Base-by-base conservation (phyloP, 2,113 vertebrate species). In the Leucoraja erinaceus region DNA sequence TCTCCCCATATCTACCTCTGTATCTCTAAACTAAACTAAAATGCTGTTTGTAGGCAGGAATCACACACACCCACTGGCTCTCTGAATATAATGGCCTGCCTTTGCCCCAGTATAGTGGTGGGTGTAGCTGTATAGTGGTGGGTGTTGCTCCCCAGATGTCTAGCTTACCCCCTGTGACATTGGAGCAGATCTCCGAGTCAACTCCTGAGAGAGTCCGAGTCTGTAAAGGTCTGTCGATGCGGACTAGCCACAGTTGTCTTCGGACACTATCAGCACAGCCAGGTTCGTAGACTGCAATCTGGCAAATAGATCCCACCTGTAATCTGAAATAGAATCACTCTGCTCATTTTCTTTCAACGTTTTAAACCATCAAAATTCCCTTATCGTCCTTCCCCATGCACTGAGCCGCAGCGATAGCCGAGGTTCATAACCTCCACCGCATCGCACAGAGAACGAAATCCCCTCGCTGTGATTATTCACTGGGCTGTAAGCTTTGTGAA, bases 271-370 rank as follows among this genome's bases (percentile, higher is more conserved):
- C 86, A 38, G 18, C 10, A 47, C 68, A 14, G 25, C 66, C 70
- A 38, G 66, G 22, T 66, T 91, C 68, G 9, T 11, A 4, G 4
- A 31, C 25, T 77, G 11, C 5, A 90, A 91, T 91, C 88, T 72
- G 12, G 38, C 70, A 66, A 61, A 59, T 83, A 47, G 88, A 91
- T 70, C 88, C 31, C 7, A 38, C 8, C 68, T 4, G 68, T 72
- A 91, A 91, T 91, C 90, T 91, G 38, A 91, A 91, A 91, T 91
- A 14, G 90, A 91, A 91, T 91, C 90, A 47, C 68, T 70, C 68
- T 74, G 66, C 90, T 54, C 25, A 91, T 74, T 91, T 91, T 28
- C 38, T 68, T 74, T 72, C 33, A 31, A 38, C 20, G 25, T 54
- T 74, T 91, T 54, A 70, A 54, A 33, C 70, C 68, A 54, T 91